Conservation (phyloP, 1,140 invertebrate genomes). For the Drosophila bocki region DNA sequence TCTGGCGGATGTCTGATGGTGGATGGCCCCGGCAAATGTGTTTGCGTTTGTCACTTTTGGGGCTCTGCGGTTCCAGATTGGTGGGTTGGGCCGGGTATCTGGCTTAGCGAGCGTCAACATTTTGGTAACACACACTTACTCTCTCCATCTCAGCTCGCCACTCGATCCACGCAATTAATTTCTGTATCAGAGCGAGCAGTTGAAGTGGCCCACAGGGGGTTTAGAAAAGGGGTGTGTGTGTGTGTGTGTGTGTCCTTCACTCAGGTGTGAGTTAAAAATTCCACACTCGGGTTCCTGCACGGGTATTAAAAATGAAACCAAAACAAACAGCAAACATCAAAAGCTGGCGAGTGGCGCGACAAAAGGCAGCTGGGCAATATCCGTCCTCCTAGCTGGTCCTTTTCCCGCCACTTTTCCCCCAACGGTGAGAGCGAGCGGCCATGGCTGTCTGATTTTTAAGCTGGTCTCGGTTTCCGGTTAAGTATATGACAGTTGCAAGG, state of each 20-base stretch:
- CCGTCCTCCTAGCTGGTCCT: constrained; percentile 35
- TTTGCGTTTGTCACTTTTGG: constrained; percentile 81
- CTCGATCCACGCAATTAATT: constrained; percentile 83
- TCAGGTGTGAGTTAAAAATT: constrained; percentile 41
- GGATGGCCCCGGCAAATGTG: constrained; percentile 70
- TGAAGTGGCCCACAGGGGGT: constrained; percentile 52
- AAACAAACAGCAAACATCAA: constrained; percentile 80
- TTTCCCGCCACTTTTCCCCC: background rate
- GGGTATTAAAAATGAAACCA: constrained; percentile 78
- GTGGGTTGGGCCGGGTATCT: constrained; percentile 21
- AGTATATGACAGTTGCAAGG: constrained; percentile 56
- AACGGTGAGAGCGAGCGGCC: constrained; percentile 1
- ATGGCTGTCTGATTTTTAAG: constrained; percentile 62
- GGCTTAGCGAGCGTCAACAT: constrained; percentile 78
- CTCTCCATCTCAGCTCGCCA: constrained; percentile 49
- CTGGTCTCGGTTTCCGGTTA: constrained; percentile 47
- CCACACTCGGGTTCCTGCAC: constrained; percentile 43
- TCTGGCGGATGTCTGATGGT: constrained; percentile 51
- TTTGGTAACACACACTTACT: constrained; percentile 70
- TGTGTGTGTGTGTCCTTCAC: background rate
- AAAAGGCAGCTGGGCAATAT: constrained; percentile 63
- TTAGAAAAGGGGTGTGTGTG: constrained; percentile 4
- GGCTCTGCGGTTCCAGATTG: constrained; percentile 61
- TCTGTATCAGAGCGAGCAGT: constrained; percentile 68
- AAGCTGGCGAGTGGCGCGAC: constrained; percentile 58